phyloP scores from a whole-genome alignment of 1,140 invertebrate genomes.

The Pogonomyrmex californicus region DNA sequence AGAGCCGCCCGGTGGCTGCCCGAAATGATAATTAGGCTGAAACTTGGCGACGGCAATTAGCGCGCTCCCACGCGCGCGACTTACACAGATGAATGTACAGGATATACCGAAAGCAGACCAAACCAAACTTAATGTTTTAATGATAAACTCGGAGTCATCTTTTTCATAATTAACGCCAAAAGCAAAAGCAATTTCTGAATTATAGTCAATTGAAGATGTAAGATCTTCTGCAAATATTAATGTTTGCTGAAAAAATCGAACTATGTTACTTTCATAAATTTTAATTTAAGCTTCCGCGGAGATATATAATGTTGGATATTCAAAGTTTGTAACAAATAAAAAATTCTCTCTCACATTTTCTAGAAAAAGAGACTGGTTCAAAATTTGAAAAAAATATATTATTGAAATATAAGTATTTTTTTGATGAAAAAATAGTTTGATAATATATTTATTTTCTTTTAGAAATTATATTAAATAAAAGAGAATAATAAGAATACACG shows the following conservation, averaged over 20 bases:
- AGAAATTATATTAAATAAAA: background rate
- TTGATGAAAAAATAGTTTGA: background rate
- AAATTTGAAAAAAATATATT: background rate
- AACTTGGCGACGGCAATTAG: conserved; percentile 69
- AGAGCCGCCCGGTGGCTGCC: conserved; percentile 63
- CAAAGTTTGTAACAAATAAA: conserved; percentile 22
- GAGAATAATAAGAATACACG: background rate
- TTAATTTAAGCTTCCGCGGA: background rate
- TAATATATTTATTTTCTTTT: background rate
- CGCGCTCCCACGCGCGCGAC: conserved; percentile 11
- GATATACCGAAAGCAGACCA: background rate
- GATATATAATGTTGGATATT: background rate
- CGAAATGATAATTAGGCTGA: conserved; percentile 71
- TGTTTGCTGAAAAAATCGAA: background rate
- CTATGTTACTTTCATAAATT: conserved; percentile 3
- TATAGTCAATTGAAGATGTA: background rate
- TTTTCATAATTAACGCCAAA: background rate
- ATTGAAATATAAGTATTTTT: background rate
- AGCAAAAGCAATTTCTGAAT: conserved; percentile 7
- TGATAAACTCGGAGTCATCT: background rate
- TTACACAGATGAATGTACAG: conserved; percentile 40
- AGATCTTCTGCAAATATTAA: background rate
- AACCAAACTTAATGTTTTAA: conserved; percentile 29
- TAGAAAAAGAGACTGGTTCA: background rate
- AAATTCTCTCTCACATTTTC: background rate